phyloP scores from a whole-genome alignment of 1,140 invertebrate species.

The Bombus ignitus region DNA sequence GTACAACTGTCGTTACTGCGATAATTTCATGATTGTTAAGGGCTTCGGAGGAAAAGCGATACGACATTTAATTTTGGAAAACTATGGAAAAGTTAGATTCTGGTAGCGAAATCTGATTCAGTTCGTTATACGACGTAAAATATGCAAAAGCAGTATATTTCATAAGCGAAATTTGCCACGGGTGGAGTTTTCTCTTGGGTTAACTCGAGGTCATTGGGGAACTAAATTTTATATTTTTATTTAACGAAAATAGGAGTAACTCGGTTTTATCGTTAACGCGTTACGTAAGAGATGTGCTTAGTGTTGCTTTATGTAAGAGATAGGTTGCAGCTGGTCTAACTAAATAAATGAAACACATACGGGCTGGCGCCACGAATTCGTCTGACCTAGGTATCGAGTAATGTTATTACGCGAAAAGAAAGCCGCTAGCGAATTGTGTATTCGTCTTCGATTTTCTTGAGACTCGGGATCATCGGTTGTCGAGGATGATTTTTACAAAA shows the following conservation, averaged over 20 bases:
- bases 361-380: not conserved
- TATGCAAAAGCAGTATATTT: not conserved
- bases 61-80: no score
- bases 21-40: no score
- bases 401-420: not conserved
- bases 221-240: not conserved
- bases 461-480: no score
- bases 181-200: no score
- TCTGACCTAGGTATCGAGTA: not conserved
- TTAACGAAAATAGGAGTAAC: not conserved
- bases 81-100: no score
- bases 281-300: conserved; percentile 1
- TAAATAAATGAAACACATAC: conserved; percentile 7
- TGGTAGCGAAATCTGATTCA: no score
- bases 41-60: no score
- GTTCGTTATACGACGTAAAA: no score
- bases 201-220: no score
- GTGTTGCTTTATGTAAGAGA: conserved; percentile 11
- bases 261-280: not conserved
- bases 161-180: not conserved
- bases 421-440: not conserved
- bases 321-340: not conserved
- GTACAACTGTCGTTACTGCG: not conserved
- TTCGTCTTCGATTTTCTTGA: no score
- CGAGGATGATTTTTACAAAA: not conserved